Evolutionary conservation across 2,888 invertebrate species (phyloP).

Genomic region (Hoplodrina blanda): DNA sequence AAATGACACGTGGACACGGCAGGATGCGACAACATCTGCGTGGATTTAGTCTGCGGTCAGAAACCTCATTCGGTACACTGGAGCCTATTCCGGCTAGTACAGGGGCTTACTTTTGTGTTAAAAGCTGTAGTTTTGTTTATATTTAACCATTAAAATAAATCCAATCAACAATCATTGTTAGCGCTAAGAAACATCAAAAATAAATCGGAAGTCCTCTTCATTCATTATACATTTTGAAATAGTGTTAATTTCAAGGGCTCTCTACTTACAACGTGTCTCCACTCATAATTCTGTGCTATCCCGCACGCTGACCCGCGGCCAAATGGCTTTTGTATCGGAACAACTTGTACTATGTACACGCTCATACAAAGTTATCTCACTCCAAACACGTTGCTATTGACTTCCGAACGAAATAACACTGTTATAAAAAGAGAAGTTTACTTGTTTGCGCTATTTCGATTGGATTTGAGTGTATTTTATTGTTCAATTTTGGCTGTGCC

Average conservation of each 20-base stretch:
- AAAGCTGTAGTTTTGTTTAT: not conserved
- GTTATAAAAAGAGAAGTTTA: slow-evolving; percentile 43
- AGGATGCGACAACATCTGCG: not conserved
- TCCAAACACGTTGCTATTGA: slow-evolving; percentile 53
- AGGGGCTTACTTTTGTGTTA: not conserved
- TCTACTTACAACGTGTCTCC: slow-evolving; percentile 25
- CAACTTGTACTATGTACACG: slow-evolving; percentile 54
- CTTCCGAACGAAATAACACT: slow-evolving; percentile 45
- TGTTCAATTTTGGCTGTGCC: slow-evolving; percentile 6
- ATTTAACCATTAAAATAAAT: not conserved
- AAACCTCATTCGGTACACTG: not conserved
- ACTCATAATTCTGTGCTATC: slow-evolving; percentile 32
- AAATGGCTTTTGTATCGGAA: slow-evolving; percentile 44
- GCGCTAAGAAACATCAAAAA: slow-evolving; percentile 23
- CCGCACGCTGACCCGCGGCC: slow-evolving; percentile 25
- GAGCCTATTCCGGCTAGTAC: not conserved
- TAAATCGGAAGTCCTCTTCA: not conserved
- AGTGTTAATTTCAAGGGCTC: slow-evolving; percentile 32
- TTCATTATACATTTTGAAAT: slow-evolving; percentile 32
- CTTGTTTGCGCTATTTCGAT: slow-evolving; percentile 24
- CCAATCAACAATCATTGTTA: not conserved
- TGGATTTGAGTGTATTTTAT: slow-evolving; percentile 14
- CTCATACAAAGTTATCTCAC: slow-evolving; percentile 55
- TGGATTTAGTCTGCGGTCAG: not conserved
- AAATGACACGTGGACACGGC: not conserved